These are phyloP conservation scores for Cepaea hortensis DNA, from an alignment of 2,888 invertebrate species.

Conservation along the genomic window DNA sequence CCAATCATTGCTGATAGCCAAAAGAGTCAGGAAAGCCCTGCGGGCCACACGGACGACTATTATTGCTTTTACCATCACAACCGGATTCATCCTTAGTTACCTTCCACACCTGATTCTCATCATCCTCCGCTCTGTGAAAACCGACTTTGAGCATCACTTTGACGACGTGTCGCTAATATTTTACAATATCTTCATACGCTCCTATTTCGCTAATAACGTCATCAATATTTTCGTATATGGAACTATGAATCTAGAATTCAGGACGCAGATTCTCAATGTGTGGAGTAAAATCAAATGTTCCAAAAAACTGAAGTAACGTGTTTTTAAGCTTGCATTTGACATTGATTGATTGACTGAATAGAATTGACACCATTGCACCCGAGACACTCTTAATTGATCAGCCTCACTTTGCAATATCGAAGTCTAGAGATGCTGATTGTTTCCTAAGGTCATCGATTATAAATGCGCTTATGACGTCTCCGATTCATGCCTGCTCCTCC, in stretches of 20 bases:
- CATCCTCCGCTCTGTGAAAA: constrained; percentile 42
- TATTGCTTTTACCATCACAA: constrained; percentile 60
- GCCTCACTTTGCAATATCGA: too few species aligned
- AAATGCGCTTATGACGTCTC: too few species aligned
- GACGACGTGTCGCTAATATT: constrained; percentile 53
- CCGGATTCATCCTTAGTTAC: constrained; percentile 61
- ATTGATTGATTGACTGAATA: too few species aligned
- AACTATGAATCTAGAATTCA: constrained; percentile 61
- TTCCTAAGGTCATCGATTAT: too few species aligned
- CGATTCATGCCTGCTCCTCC: too few species aligned
- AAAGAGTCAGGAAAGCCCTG: constrained; percentile 33
- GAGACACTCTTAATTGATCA: too few species aligned
- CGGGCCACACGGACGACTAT: constrained; percentile 55
- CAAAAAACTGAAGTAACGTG: not conserved
- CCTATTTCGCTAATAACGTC: constrained; percentile 64
- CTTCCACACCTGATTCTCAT: constrained; percentile 62
- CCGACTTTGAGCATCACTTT: constrained; percentile 45
- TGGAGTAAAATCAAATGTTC: constrained; percentile 23
- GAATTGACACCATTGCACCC: too few species aligned
- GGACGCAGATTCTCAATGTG: constrained; percentile 47
- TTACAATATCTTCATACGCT: constrained; percentile 64
- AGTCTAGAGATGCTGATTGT: too few species aligned
- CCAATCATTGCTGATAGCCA: constrained; percentile 20
- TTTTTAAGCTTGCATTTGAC: not conserved
- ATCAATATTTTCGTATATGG: constrained; percentile 66